phyloP scores from a whole-genome alignment of 2,797 vertebrate species.

The Cyclopterus lumpus region DNA sequence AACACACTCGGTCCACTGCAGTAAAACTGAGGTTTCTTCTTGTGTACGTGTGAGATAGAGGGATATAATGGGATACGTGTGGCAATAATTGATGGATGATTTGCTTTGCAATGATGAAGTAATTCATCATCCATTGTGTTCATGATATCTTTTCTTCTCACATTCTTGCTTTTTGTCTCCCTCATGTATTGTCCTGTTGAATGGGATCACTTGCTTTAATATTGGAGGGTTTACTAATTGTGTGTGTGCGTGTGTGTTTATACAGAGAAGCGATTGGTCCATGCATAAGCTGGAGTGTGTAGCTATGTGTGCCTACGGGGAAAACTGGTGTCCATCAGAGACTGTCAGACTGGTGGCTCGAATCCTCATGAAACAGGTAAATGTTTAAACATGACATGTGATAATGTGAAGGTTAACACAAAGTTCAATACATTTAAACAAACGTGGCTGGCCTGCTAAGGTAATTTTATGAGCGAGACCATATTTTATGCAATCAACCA shows the following conservation, averaged over 20 bases:
- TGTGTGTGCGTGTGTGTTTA: neutral
- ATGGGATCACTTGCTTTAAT: neutral
- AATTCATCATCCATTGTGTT: neutral
- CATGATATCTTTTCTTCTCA: neutral
- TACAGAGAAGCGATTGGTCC: conserved; percentile 94
- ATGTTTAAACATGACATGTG: neutral
- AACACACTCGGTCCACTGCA: conserved; percentile 26
- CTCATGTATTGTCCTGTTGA: neutral
- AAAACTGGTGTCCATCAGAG: conserved; percentile 97
- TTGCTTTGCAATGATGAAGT: conserved; percentile 3
- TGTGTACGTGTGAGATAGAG: neutral
- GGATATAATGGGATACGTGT: neutral
- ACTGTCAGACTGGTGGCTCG: conserved; percentile 94
- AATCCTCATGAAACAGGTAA: conserved; percentile 95
- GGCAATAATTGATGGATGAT: neutral
- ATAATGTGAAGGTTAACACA: neutral
- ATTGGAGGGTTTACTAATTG: neutral
- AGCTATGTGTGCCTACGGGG: conserved; percentile 92
- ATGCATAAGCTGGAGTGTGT: conserved; percentile 97
- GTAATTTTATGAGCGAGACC: neutral
- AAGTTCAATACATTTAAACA: conserved; percentile 3
- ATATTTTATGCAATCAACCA: neutral
- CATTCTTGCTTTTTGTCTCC: neutral
- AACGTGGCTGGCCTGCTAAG: neutral
- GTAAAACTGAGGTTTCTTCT: too few species aligned